These are phyloP conservation scores for Cinclus mexicanus DNA, from an alignment of 2,113 vertebrate genomes.

Conservation along the genomic window DNA sequence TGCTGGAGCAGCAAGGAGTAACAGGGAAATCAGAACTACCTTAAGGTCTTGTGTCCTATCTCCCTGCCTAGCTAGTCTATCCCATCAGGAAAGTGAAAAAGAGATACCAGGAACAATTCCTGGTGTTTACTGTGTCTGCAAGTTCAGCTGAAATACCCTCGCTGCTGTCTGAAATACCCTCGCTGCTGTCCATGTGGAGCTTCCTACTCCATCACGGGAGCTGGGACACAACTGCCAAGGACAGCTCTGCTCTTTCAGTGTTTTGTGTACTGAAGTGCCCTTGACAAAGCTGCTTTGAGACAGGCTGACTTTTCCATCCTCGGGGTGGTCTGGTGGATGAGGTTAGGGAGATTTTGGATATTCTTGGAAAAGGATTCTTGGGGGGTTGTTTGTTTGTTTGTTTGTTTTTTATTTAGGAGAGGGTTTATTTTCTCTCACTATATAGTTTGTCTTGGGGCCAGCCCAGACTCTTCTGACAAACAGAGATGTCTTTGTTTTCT, in stretches of 20 bases:
- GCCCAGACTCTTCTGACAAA: background rate
- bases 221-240: background rate
- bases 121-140: background rate
- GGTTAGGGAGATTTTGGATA: background rate
- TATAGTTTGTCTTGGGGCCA: background rate
- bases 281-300: background rate
- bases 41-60: background rate
- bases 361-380: background rate
- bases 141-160: background rate
- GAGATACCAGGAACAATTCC: background rate
- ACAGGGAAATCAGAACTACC: background rate
- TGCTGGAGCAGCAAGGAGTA: background rate
- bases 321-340: rapidly evolving
- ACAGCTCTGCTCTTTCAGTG: background rate
- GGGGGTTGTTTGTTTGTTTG: too few species aligned
- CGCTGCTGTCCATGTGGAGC: background rate
- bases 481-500: background rate
- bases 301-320: background rate
- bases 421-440: background rate
- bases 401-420: too few species aligned
- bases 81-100: background rate
- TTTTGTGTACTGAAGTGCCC: background rate
- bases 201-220: background rate
- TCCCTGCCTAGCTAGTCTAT: background rate
- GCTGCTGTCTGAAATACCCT: background rate